A percentile compares a stretch with the other conserved stretches of the same genome.
phyloP scores from a whole-genome alignment of 2,113 vertebrate genomes.

The Sylvietta virens region DNA sequence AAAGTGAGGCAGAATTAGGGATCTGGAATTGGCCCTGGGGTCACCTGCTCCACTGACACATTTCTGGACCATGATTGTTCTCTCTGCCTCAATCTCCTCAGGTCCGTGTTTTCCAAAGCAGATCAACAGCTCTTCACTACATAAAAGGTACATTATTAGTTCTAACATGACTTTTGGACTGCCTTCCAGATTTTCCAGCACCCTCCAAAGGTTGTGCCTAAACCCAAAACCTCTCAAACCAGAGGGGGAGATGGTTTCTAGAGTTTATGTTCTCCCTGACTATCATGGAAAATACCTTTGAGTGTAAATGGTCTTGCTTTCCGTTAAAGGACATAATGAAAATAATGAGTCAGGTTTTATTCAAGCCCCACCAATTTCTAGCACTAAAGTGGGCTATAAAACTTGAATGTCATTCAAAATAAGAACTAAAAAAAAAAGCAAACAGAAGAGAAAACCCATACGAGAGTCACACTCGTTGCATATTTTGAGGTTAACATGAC shows the following conservation, averaged over 20 bases:
- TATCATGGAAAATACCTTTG: not conserved
- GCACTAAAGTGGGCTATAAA: not conserved
- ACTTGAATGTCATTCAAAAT: not conserved
- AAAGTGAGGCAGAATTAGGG: not conserved
- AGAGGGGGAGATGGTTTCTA: not conserved
- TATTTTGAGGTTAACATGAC: slow-evolving; percentile 24
- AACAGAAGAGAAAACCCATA: not conserved
- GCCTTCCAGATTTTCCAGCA: not conserved
- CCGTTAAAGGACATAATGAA: not conserved
- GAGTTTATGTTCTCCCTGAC: not conserved
- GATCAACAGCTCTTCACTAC: not conserved
- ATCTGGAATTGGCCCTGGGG: not conserved
- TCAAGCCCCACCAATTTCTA: not conserved
- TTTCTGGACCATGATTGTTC: not conserved
- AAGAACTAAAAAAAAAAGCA: not conserved
- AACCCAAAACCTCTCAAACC: not conserved
- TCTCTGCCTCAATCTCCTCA: not conserved
- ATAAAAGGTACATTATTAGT: not conserved
- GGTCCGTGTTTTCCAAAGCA: not conserved
- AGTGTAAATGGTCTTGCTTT: not conserved
- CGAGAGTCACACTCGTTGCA: rapidly evolving
- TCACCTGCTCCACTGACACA: not conserved
- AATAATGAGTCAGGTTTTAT: not conserved
- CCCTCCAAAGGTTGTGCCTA: not conserved
- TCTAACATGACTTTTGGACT: not conserved